Conservation (phyloP, 1,140 invertebrate species). For the Papilio xuthus region DNA sequence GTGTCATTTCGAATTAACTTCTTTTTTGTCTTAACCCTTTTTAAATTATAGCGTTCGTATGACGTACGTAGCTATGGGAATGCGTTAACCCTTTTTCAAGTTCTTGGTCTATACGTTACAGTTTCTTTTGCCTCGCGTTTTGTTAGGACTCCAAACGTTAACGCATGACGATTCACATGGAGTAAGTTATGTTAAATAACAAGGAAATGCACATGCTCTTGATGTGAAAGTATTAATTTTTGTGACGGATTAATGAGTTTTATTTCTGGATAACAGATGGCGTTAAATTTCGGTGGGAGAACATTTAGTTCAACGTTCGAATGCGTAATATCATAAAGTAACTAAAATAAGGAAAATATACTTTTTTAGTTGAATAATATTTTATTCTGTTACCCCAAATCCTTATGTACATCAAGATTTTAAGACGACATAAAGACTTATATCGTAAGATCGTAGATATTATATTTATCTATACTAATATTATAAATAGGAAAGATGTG, state of each 20-base stretch:
- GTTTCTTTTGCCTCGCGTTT: conserved; percentile 37
- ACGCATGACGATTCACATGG: conserved; percentile 35
- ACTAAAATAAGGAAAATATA: too few species aligned
- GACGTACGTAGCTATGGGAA: conserved; percentile 66
- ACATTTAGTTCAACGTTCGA: conserved; percentile 1
- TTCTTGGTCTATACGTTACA: conserved; percentile 8
- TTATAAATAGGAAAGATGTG: too few species aligned
- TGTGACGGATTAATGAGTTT: conserved; percentile 37
- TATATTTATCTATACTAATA: too few species aligned
- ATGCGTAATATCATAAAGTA: not conserved
- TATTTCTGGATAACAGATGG: conserved; percentile 37
- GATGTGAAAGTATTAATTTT: conserved; percentile 35
- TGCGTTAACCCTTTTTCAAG: conserved; percentile 53
- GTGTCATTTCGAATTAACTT: conserved; percentile 74
- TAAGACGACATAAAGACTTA: too few species aligned
- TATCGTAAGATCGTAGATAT: too few species aligned
- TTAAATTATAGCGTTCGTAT: conserved; percentile 68
- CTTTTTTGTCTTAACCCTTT: conserved; percentile 73
- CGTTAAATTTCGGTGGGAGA: not conserved
- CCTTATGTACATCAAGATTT: too few species aligned
- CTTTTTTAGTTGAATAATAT: too few species aligned
- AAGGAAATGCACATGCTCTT: conserved; percentile 34
- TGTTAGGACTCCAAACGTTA: conserved; percentile 32
- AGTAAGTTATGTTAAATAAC: conserved; percentile 22
- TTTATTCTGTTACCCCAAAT: too few species aligned